Conservation (phyloP, 2,888 invertebrate genomes). For the Lithodes maja region DNA sequence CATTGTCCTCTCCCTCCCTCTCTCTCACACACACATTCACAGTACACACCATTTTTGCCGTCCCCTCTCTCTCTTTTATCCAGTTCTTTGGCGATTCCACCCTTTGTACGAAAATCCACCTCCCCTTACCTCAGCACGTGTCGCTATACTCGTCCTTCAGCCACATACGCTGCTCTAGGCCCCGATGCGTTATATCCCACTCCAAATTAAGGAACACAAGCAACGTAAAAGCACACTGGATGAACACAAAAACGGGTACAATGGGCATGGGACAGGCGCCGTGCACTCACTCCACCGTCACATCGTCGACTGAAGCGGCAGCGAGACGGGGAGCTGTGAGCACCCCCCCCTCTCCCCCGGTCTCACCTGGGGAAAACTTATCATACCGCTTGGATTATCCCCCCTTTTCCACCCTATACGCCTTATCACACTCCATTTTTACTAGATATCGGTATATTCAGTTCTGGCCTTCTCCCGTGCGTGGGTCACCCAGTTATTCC, state of each 20-base stretch:
- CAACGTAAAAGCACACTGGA: neutral
- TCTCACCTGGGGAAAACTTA: neutral
- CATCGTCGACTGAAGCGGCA: neutral
- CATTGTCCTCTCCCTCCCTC: no score
- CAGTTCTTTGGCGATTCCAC: neutral
- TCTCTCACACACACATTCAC: no score
- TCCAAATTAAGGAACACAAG: conserved; percentile 10
- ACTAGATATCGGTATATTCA: neutral
- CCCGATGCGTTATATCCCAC: neutral
- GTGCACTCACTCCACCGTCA: neutral
- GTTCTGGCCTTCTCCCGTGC: no score
- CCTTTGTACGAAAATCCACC: neutral
- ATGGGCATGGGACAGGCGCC: conserved; percentile 2
- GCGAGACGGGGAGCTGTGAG: neutral
- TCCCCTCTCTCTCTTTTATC: no score
- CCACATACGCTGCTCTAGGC: neutral
- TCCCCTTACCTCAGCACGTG: conserved; percentile 1
- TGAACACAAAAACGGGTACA: neutral
- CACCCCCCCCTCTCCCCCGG: neutral
- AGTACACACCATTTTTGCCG: no score
- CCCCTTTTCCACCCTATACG: neutral
- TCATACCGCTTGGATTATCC: neutral
- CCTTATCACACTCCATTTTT: neutral
- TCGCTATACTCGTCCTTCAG: neutral
- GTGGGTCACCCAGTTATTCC: no score